Evolutionary conservation across 2,113 vertebrate genomes (phyloP).

Genomic region (Mormoops blainvillei): DNA sequence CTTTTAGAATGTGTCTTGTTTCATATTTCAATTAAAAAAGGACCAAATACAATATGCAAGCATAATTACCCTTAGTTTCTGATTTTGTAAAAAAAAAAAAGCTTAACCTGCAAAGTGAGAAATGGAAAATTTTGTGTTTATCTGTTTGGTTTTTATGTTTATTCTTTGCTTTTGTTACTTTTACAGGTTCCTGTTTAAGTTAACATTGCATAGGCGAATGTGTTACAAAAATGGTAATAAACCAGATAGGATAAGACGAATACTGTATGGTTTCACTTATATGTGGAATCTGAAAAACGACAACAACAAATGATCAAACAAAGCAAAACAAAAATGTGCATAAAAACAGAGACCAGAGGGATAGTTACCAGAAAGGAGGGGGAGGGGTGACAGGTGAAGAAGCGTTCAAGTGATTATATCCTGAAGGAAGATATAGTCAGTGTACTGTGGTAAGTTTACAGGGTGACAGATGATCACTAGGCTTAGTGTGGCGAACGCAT

Average conservation of each 20-base stretch:
- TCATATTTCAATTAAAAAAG: neutral
- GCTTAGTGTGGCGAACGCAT: neutral
- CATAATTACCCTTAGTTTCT: neutral
- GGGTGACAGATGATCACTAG: neutral
- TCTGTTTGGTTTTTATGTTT: neutral
- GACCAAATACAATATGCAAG: neutral
- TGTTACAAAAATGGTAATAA: neutral
- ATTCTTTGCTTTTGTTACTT: neutral
- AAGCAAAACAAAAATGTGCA: neutral
- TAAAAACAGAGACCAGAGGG: neutral
- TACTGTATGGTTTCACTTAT: neutral
- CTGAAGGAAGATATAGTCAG: neutral
- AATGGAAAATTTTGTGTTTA: neutral
- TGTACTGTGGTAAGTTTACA: neutral
- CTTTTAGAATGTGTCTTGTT: neutral
- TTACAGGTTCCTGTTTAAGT: neutral
- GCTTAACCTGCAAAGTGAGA: neutral
- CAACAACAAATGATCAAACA: neutral
- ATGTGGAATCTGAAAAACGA: neutral
- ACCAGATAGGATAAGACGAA: neutral
- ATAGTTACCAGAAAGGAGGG: neutral
- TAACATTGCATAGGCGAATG: neutral
- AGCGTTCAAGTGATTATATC: no score
- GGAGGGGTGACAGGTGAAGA: neutral
- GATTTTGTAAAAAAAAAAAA: neutral